Evolutionary conservation across 2,888 invertebrate species (phyloP).

Genomic region (Apotomis capreana): DNA sequence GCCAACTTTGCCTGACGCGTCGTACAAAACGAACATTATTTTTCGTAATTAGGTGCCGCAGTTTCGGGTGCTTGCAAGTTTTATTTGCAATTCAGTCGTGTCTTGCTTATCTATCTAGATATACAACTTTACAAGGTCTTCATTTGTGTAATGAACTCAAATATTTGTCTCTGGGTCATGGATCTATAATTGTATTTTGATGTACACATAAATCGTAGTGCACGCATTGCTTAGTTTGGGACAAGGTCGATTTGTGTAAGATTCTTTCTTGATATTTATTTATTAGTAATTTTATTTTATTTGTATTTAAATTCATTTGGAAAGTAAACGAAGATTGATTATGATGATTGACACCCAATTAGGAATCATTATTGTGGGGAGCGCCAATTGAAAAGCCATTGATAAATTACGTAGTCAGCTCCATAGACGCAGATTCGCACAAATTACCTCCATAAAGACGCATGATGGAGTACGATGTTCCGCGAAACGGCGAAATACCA

Average conservation of each 20-base stretch:
- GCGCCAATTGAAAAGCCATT: slow-evolving; percentile 32
- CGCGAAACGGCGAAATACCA: slow-evolving; percentile 79
- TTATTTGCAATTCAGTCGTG: not conserved
- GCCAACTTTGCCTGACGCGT: slow-evolving; percentile 57
- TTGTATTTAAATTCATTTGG: not conserved
- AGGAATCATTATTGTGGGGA: slow-evolving; percentile 2
- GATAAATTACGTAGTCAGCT: slow-evolving; percentile 25
- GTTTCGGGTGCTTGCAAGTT: not conserved
- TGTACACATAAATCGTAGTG: too few relatives aligned
- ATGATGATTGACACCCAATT: slow-evolving; percentile 9
- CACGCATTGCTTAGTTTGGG: too few relatives aligned
- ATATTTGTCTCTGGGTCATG: too few relatives aligned
- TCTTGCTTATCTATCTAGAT: too few relatives aligned
- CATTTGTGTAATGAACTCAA: too few relatives aligned
- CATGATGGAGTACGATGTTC: slow-evolving; percentile 77
- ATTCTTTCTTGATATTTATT: too few relatives aligned
- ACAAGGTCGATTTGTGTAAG: too few relatives aligned
- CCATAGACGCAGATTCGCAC: slow-evolving; percentile 64
- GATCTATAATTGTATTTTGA: too few relatives aligned
- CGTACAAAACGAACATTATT: slow-evolving; percentile 53
- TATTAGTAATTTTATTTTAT: too few relatives aligned
- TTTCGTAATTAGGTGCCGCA: slow-evolving; percentile 40
- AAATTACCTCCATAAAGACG: slow-evolving; percentile 81
- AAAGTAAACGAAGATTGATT: not conserved
- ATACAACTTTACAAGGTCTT: too few relatives aligned